Conservation (phyloP, 2,888 invertebrate species). For the Sclerodermus sp. region DNA sequence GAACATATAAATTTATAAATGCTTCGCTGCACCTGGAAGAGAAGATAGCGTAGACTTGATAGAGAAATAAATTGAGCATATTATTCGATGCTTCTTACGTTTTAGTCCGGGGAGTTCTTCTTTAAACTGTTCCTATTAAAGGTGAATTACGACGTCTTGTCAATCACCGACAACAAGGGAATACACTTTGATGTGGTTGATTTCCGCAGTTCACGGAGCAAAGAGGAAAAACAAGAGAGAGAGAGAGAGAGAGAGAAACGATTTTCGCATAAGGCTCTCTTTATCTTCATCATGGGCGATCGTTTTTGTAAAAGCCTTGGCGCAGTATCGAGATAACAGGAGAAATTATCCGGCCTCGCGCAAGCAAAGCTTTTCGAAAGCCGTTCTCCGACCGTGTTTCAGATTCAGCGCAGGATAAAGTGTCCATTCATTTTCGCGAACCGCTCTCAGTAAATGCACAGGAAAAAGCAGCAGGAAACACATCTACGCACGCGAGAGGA, state of each 20-base stretch:
- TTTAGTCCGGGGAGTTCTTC: too few species aligned
- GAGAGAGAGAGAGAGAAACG: conserved; percentile 17
- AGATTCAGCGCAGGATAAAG: conserved; percentile 42
- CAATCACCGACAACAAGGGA: too few species aligned
- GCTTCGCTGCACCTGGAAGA: too few species aligned
- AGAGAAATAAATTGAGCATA: too few species aligned
- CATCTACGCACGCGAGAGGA: conserved; percentile 18
- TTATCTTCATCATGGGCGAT: conserved; percentile 35
- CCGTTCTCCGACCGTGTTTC: conserved; percentile 32
- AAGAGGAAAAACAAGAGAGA: not conserved
- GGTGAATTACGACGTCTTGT: too few species aligned
- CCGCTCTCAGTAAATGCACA: conserved; percentile 33
- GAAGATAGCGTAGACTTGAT: too few species aligned
- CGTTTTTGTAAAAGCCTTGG: conserved; percentile 32
- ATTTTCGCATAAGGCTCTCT: conserved; percentile 15
- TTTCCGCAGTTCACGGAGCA: not conserved
- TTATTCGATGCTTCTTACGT: too few species aligned
- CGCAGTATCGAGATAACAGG: conserved; percentile 36
- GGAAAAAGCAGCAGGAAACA: conserved; percentile 9
- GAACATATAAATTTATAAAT: too few species aligned
- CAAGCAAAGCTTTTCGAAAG: conserved; percentile 37
- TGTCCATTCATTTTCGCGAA: conserved; percentile 44
- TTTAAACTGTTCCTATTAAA: too few species aligned
- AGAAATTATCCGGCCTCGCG: conserved; percentile 34
- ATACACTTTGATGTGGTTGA: too few species aligned